phyloP scores from a whole-genome alignment of 2,797 vertebrate genomes.

The Nothura maculosa region DNA sequence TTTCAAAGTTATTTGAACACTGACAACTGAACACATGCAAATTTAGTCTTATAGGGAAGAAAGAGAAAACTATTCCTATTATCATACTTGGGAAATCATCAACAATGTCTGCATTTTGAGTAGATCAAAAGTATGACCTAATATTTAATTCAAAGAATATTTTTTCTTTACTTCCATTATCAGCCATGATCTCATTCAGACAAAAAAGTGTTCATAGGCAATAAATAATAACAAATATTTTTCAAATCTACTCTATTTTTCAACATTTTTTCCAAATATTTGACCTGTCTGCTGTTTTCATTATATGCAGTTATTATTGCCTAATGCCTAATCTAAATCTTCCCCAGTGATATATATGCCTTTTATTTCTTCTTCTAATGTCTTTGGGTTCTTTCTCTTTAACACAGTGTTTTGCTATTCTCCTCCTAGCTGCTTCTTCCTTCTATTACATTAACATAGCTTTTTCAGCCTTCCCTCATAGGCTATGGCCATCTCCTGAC shows the following conservation, averaged over 20 bases:
- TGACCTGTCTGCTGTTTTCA: not conserved
- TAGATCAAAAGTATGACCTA: not conserved
- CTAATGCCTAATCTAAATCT: not conserved
- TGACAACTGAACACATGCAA: not conserved
- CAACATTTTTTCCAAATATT: not conserved
- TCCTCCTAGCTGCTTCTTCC: not conserved
- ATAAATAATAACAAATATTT: not conserved
- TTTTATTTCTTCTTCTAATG: not conserved
- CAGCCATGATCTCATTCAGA: not conserved
- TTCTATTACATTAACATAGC: not conserved
- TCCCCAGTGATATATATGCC: not conserved
- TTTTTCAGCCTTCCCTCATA: not conserved
- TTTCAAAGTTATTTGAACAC: not conserved
- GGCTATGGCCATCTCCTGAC: not conserved
- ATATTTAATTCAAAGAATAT: not conserved
- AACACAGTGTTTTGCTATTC: not conserved
- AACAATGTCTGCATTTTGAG: not conserved
- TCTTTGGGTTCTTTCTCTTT: not conserved
- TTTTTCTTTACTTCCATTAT: not conserved
- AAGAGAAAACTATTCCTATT: fast-evolving
- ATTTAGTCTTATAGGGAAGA: not conserved
- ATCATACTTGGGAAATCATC: not conserved
- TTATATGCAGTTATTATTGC: not conserved
- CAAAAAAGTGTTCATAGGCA: not conserved
- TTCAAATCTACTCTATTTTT: not conserved